Conservation (phyloP, 2,888 invertebrate species). For the Laspeyria flexula region DNA sequence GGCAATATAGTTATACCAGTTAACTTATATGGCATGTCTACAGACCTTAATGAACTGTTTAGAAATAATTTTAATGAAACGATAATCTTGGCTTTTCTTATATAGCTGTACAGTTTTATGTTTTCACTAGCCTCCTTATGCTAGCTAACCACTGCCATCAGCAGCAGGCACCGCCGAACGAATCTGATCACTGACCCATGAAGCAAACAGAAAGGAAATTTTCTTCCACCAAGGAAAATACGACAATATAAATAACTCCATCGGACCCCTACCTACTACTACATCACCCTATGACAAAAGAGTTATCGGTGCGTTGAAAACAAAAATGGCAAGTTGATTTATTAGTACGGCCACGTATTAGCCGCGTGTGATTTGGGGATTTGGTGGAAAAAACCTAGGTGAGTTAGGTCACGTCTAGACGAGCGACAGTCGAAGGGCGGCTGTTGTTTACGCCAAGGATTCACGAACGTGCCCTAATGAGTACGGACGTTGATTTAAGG, state of each 20-base stretch:
- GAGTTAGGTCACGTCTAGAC: conserved; percentile 60
- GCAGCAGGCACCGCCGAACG: conserved; percentile 66
- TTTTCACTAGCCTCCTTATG: conserved; percentile 50
- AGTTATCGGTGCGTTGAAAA: conserved; percentile 87
- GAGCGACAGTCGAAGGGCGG: conserved; percentile 58
- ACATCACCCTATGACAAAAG: conserved; percentile 86
- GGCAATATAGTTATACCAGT: too few species aligned
- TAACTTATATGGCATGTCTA: too few species aligned
- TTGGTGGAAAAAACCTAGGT: conserved; percentile 49
- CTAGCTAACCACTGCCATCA: conserved; percentile 36
- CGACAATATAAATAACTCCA: conserved; percentile 86
- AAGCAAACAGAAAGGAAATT: conserved; percentile 85
- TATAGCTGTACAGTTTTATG: too few species aligned
- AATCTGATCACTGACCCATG: conserved; percentile 85
- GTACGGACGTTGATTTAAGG: conserved; percentile 63
- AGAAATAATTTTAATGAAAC: too few species aligned
- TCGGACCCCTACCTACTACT: conserved; percentile 79
- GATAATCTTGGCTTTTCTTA: too few species aligned
- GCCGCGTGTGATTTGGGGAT: conserved; percentile 63
- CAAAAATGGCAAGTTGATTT: conserved; percentile 85
- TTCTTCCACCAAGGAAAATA: conserved; percentile 83
- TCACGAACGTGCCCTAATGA: conserved; percentile 57
- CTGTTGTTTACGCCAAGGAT: conserved; percentile 55
- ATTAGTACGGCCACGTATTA: conserved; percentile 70
- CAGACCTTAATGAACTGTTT: too few species aligned